Evolutionary conservation across 2,888 invertebrate genomes (phyloP), one percentile per base, ranked within the genome.

Genomic region (Agriotes lineatus): DNA sequence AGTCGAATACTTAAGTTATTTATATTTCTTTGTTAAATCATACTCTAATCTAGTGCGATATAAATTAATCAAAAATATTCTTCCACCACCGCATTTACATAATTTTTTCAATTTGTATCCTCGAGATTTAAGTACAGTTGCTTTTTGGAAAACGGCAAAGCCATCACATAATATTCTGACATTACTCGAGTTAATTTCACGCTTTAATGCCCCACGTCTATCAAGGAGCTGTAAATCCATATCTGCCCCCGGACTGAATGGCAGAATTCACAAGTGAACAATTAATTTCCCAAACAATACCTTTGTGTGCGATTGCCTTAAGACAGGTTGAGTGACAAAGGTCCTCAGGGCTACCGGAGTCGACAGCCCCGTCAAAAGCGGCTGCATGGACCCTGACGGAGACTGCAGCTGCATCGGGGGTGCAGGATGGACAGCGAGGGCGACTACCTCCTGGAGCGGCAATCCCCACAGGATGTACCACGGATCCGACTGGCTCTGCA

Each of bases 231-330:
- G 56, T 39, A 37, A 57, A 44, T 58, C 20, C 42, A 30, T 58
- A 44, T 56, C 35, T 56, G 39, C 39, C 39, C 39, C 39, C 39
- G 37, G 5, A 19, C 7, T 14, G 39, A 56, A 20, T 56, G 16
- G 56, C 39, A 20, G 20, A 37, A 39, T 56, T 56, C 56, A 56
- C 56, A 20, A 39, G 19, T n/a, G 20, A 39, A 56, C 56, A 39
- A 56, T 56, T 56, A 56, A 56, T 56, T 56, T 56, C 12, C 33
- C 52, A 57, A 57, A 57, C 57, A 45, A 59, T 59, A 59, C 44
- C 44, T 59, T 59, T 59, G 19, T 56, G 14, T 22, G 22, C 9
- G 59, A 44, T 19, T 59, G 59, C 25, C 59, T 44, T 25, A 45
- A 33, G 59, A 45, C 30, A 59, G 59, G 59, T 44, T 59, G 44